phyloP scores from a whole-genome alignment of 2,113 vertebrate genomes.

The Lutjanus erythropterus region DNA sequence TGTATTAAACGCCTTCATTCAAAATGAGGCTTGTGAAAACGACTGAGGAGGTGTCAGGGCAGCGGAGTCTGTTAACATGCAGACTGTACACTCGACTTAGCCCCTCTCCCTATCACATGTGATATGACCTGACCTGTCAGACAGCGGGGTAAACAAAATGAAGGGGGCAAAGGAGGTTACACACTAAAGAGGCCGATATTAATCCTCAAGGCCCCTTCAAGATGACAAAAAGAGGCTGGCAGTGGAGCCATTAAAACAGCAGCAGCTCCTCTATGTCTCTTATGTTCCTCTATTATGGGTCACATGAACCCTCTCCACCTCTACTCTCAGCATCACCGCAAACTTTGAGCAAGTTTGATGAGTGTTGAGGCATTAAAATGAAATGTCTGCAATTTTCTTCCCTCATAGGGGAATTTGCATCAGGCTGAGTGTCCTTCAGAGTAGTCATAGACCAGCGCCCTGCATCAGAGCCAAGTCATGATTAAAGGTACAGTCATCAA shows the following conservation, averaged over 20 bases:
- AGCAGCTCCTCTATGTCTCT: conserved; percentile 17
- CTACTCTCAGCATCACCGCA: conserved; percentile 22
- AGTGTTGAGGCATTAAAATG: conserved; percentile 57
- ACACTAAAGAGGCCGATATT: conserved; percentile 29
- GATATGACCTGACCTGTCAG: conserved; percentile 62
- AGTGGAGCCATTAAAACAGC: conserved; percentile 33
- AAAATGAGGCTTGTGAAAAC: conserved; percentile 48
- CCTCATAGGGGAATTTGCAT: conserved; percentile 46
- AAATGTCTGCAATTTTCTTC: conserved; percentile 64
- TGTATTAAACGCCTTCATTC: conserved; percentile 67
- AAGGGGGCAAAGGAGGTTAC: conserved; percentile 19
- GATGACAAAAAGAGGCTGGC: conserved; percentile 37
- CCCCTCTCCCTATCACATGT: conserved; percentile 6
- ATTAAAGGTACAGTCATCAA: conserved; percentile 58
- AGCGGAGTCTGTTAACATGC: conserved; percentile 51
- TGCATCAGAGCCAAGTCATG: conserved; percentile 49
- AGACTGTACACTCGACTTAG: conserved; percentile 29
- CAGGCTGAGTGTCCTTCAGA: conserved; percentile 68
- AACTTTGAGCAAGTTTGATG: conserved; percentile 53
- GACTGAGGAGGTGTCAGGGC: conserved; percentile 46
- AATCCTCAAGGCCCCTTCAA: conserved; percentile 50
- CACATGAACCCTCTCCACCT: conserved; percentile 30
- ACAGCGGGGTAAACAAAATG: conserved; percentile 52
- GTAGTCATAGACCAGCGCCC: conserved; percentile 38
- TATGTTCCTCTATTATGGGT: conserved; percentile 13